A percentile compares a stretch with the other conserved stretches of the same genome.
Conservation (phyloP, 2,797 vertebrate species). For the Nannoperca australis region DNA sequence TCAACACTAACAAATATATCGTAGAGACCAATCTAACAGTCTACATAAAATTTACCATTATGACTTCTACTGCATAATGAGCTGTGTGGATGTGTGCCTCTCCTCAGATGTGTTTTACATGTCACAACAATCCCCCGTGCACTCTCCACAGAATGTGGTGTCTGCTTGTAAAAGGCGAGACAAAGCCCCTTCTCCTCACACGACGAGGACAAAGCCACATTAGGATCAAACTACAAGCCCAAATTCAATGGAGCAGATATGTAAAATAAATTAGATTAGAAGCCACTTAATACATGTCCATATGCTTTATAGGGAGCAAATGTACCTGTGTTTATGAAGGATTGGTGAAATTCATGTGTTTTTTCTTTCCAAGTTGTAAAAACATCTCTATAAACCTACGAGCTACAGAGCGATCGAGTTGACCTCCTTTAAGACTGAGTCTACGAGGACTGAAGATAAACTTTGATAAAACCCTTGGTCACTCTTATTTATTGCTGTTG, state of each 20-base stretch:
- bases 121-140: too few species aligned
- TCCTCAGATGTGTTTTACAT: too few species aligned
- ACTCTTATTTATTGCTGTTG: conserved; percentile 1
- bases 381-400: background rate
- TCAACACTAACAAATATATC: too few species aligned
- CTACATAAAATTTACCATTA: too few species aligned
- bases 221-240: background rate
- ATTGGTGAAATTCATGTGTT: background rate
- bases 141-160: too few species aligned
- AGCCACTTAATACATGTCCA: background rate
- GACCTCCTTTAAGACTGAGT: background rate
- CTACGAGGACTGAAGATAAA: conserved; percentile 1
- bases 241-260: background rate
- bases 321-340: background rate
- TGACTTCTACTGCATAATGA: too few species aligned
- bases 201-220: too few species aligned
- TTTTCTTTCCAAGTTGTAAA: background rate
- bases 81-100: too few species aligned
- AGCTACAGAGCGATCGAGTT: background rate
- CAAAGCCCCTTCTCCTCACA: too few species aligned
- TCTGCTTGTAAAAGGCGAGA: too few species aligned
- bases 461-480: background rate
- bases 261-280: background rate
- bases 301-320: background rate
- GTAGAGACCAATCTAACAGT: too few species aligned